phyloP scores from a whole-genome alignment of 2,888 invertebrate genomes.

The Calameuta filiformis region DNA sequence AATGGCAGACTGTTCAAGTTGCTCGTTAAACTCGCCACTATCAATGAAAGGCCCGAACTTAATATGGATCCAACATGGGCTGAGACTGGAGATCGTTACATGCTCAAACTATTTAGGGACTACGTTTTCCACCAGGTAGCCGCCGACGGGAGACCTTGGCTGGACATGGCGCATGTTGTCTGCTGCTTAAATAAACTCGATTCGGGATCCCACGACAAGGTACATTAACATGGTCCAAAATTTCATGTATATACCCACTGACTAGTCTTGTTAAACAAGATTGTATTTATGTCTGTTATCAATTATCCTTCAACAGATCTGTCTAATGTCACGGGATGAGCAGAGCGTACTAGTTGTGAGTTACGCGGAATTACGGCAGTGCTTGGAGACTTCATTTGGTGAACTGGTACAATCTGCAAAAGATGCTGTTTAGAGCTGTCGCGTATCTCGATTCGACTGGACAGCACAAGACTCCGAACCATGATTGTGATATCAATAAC shows the following conservation, averaged over 20 bases:
- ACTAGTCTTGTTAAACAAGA: conserved; percentile 1
- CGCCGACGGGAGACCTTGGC: conserved; percentile 92
- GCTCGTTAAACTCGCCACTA: conserved; percentile 90
- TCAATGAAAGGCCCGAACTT: conserved; percentile 96
- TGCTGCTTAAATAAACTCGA: conserved; percentile 94
- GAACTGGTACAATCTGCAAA: conserved; percentile 77
- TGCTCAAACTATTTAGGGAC: conserved; percentile 97
- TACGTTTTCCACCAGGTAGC: conserved; percentile 96
- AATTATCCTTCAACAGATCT: conserved; percentile 72
- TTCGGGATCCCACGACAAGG: conserved; percentile 83
- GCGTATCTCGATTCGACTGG: conserved; percentile 32
- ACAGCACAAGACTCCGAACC: conserved; percentile 50
- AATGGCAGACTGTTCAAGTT: conserved; percentile 93
- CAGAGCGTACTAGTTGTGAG: conserved; percentile 96
- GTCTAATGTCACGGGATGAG: conserved; percentile 95
- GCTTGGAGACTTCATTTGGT: conserved; percentile 91
- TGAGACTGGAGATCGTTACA: conserved; percentile 97
- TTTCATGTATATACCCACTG: background rate
- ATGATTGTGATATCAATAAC: conserved; percentile 64
- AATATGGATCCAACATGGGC: conserved; percentile 96
- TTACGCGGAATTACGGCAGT: conserved; percentile 94
- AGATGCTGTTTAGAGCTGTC: conserved; percentile 42
- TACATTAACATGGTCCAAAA: conserved; percentile 55
- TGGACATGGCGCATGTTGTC: conserved; percentile 95
- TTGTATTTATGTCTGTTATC: conserved; percentile 10